Base-by-base conservation (phyloP, 2,113 vertebrate genomes). In the Notechis scutatus region DNA sequence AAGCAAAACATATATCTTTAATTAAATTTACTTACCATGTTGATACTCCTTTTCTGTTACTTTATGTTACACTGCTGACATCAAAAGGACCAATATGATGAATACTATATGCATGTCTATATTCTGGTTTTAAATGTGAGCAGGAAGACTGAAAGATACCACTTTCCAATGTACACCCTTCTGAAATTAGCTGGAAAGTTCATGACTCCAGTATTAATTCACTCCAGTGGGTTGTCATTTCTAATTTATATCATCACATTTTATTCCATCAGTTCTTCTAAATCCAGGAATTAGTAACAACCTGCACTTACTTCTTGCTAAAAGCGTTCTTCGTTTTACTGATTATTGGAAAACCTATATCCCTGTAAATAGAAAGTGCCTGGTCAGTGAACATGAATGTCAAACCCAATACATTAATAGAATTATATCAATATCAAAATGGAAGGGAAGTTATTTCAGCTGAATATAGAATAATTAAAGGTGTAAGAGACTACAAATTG, bases 141-240 rank as follows among this genome's bases (percentile, higher is more conserved):
- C 42, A 85, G 94, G 92, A 59, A 94, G 54, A 50, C 92, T 94
- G n/a, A 42, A 92, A 86, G 23, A 0, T 8, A n/a, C 56, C 0
- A 93, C 96, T 96, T 95, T 95, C 91, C 95, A 91, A 91, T 93
- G 95, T 91, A 89, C 96, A 89, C 93, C 42, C 89, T 94, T 85
- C 91, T 95, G 92, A 96, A 96, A 92, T 95, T 93, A 93, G 94
- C 88, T 91, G 61, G 93, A 95, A 91, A 93, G 89, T 92, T 92
- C 92, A 0, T 0, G 57, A 91, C 92, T 91, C 92, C 94, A 92
- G 42, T 21, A 92, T 95, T 96, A 96, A 96, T 93, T 95, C 95
- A 93, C 95, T 94, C 94, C 91, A 92, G 90, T 96, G 94, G 94
- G 93, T 93, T 95, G 96, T 94, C 96, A 91, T 95, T 96, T 96